phyloP scores from a whole-genome alignment of 2,113 vertebrate species.

The Coryphaenoides rupestris region DNA sequence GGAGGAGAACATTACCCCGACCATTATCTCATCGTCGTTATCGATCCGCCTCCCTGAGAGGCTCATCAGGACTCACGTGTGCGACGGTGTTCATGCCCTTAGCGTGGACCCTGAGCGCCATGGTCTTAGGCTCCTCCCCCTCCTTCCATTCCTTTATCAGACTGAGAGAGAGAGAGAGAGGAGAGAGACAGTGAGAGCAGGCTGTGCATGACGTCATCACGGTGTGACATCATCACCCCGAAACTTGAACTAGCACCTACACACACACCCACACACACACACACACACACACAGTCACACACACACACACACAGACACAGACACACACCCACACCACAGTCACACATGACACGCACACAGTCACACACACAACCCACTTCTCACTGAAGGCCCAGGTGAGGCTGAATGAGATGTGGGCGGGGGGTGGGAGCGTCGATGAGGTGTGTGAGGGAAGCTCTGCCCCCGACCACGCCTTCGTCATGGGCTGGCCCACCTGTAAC shows the following conservation, averaged over 20 bases:
- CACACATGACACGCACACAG: no score
- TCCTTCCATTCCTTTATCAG: slow-evolving; percentile 90
- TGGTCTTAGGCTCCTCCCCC: slow-evolving; percentile 87
- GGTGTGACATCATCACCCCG: no score
- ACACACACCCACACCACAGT: no score
- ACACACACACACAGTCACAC: no score
- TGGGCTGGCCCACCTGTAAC: slow-evolving; percentile 96
- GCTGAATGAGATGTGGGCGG: slow-evolving; percentile 91
- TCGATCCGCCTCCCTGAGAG: no score
- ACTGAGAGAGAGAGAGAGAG: slow-evolving; percentile 63
- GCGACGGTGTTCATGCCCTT: slow-evolving; percentile 87
- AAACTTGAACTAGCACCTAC: background rate
- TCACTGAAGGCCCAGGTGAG: slow-evolving; percentile 81
- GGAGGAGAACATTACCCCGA: no score
- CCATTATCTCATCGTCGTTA: no score
- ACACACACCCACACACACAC: no score
- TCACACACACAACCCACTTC: no score
- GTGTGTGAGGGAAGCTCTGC: slow-evolving; percentile 88
- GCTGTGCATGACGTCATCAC: no score
- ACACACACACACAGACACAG: no score
- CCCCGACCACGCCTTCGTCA: slow-evolving; percentile 84
- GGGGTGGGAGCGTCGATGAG: slow-evolving; percentile 87
- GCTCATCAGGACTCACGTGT: no score
- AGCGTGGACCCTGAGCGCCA: slow-evolving; percentile 88
- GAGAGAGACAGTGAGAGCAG: background rate